A percentile compares a stretch with the other conserved stretches of the same genome.
Conservation (phyloP, 37 sponge, comb jelly and placozoan species). For the Agelas oroides region DNA sequence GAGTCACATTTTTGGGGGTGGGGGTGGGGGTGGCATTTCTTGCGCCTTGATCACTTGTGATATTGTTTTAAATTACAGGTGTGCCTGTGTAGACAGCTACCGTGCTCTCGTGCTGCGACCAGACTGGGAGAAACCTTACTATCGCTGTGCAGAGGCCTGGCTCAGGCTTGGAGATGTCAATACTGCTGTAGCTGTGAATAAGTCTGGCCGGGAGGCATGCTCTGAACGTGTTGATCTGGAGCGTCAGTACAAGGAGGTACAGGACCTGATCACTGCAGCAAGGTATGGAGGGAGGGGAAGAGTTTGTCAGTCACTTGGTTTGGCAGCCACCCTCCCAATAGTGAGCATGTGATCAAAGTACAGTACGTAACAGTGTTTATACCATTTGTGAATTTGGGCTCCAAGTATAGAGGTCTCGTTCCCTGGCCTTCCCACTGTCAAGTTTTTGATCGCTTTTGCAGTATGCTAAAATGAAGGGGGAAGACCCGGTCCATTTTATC, state of each 20-base stretch:
- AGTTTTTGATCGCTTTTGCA: too few species aligned
- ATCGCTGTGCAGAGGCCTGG: conserved; percentile 58
- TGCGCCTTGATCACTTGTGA: too few species aligned
- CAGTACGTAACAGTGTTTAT: too few species aligned
- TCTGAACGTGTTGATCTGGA: conserved; percentile 5
- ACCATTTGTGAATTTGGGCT: too few species aligned
- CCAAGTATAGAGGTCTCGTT: too few species aligned
- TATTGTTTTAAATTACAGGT: conserved; percentile 33
- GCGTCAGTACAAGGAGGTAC: conserved; percentile 13
- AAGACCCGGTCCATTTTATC: too few species aligned
- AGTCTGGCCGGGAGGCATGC: conserved; percentile 14
- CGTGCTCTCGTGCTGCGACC: conserved; percentile 47
- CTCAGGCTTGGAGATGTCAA: conserved; percentile 36
- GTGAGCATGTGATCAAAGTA: neutral
- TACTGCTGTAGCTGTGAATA: conserved; percentile 33
- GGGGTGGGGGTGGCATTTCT: too few species aligned
- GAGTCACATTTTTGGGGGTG: neutral
- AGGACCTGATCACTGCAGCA: neutral
- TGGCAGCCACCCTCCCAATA: neutral
- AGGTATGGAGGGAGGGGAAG: neutral
- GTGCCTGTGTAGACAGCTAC: conserved; percentile 63
- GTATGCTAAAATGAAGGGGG: too few species aligned
- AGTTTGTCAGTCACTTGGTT: neutral
- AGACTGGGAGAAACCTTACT: conserved; percentile 58
- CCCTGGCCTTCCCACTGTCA: too few species aligned